Conservation (phyloP, 1,140 invertebrate genomes). For the Magallana gigas region DNA sequence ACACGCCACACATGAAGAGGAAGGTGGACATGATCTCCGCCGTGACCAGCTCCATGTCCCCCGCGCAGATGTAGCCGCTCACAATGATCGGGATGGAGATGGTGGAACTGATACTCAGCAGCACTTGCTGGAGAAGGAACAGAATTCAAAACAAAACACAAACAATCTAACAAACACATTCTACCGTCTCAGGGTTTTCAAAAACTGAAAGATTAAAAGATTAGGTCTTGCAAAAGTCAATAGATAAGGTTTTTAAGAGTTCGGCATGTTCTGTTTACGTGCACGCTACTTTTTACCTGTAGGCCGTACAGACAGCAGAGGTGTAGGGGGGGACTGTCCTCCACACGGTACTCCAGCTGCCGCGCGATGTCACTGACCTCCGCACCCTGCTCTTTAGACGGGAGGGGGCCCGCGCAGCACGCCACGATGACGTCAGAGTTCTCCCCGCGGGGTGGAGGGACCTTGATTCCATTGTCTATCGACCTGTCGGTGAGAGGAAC, state of each 20-base stretch:
- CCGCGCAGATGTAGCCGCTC: constrained; percentile 66
- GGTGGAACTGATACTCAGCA: constrained; percentile 72
- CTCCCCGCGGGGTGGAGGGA: background rate
- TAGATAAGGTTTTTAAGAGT: background rate
- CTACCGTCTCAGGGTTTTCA: no score
- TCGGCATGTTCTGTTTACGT: background rate
- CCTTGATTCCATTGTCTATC: background rate
- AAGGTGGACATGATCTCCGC: constrained; percentile 75
- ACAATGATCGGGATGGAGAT: constrained; percentile 73
- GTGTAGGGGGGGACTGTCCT: constrained; percentile 91
- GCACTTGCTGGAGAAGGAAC: constrained; percentile 68
- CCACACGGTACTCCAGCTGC: constrained; percentile 85
- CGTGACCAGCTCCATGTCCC: constrained; percentile 68
- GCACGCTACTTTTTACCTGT: constrained; percentile 82
- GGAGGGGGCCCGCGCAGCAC: background rate
- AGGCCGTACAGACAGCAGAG: constrained; percentile 90
- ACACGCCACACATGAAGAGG: constrained; percentile 73
- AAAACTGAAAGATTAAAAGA: no score
- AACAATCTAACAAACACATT: background rate
- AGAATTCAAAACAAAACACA: no score
- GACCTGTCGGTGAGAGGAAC: constrained; percentile 3
- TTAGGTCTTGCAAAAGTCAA: no score
- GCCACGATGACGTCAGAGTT: background rate
- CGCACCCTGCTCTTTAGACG: background rate
- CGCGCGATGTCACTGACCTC: constrained; percentile 6